Evolutionary conservation across 2,888 invertebrate species (phyloP).

Genomic region (Boloria euphrosyne): DNA sequence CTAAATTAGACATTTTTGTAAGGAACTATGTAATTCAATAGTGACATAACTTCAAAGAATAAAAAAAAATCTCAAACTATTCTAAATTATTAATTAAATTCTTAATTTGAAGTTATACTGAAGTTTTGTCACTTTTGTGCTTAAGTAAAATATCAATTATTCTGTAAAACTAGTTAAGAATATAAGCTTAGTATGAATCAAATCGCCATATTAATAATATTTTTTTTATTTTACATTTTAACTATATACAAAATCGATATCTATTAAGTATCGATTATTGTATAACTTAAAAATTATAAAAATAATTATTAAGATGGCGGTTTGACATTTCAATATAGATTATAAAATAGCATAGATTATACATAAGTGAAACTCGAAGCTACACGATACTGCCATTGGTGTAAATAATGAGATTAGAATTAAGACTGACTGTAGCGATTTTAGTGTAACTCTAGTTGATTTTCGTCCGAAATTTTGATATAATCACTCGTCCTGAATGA

Average conservation of each 20-base stretch:
- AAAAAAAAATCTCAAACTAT: not conserved
- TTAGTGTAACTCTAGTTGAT: slow-evolving; percentile 44
- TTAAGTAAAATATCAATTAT: no score
- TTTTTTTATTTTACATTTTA: no score
- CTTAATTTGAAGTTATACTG: no score
- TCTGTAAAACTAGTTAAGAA: no score
- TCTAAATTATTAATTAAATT: not conserved
- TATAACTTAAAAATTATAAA: not conserved
- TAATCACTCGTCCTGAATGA: slow-evolving; percentile 68
- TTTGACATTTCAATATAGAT: slow-evolving; percentile 10
- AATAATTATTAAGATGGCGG: slow-evolving; percentile 10
- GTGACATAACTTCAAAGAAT: not conserved
- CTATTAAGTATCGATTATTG: not conserved
- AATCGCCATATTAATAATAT: no score
- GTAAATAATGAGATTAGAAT: slow-evolving; percentile 62
- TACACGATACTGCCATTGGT: slow-evolving; percentile 74
- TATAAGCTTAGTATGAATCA: no score
- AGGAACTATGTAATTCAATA: not conserved
- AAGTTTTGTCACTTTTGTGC: no score
- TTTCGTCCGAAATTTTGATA: slow-evolving; percentile 61
- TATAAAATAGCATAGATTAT: slow-evolving; percentile 25
- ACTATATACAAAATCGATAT: no score
- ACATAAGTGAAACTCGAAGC: slow-evolving; percentile 58
- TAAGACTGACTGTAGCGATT: slow-evolving; percentile 51
- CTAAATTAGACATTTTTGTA: not conserved